These are phyloP conservation scores for Galbula dea DNA, from an alignment of 2,113 vertebrate genomes.

Conservation along the genomic window DNA sequence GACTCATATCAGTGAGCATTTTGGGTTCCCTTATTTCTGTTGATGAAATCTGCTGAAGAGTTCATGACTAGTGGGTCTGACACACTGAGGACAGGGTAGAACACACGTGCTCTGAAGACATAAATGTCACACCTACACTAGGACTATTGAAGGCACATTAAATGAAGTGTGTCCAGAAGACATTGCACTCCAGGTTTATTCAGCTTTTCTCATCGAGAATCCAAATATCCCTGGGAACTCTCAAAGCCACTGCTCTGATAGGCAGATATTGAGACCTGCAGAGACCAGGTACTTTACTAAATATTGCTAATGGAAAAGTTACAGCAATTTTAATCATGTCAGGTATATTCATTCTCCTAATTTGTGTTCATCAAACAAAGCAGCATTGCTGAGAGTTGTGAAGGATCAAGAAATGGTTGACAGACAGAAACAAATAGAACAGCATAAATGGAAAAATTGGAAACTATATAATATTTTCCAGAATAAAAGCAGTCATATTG, in stretches of 20 bases:
- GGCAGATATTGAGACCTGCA: background rate
- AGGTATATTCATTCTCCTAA: background rate
- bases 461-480: background rate
- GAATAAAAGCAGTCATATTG: background rate
- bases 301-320: background rate
- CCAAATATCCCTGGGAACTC: background rate
- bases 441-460: background rate
- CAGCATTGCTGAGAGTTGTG: background rate
- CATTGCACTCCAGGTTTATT: background rate
- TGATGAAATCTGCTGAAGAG: background rate
- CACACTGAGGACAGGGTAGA: background rate
- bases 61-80: background rate
- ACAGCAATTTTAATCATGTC: background rate
- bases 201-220: background rate
- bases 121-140: background rate
- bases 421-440: background rate
- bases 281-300: background rate
- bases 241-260: background rate
- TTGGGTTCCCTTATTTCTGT: background rate
- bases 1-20: background rate
- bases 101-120: background rate
- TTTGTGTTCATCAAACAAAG: background rate
- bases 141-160: background rate
- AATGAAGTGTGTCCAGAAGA: background rate
- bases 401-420: background rate